Conservation (phyloP, 2,113 vertebrate genomes). For the Dissostichus mawsoni region DNA sequence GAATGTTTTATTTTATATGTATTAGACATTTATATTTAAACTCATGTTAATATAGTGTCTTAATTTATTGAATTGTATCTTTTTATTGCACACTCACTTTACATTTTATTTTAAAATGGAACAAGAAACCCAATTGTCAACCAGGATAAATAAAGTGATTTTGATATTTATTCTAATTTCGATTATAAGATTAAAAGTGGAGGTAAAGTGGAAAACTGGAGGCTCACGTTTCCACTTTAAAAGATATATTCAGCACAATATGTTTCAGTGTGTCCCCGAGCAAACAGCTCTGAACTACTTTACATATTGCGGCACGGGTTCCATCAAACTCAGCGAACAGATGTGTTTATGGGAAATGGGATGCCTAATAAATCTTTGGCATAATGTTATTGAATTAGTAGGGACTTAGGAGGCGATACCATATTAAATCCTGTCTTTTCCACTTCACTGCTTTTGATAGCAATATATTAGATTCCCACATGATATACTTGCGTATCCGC, state of each 20-base stretch:
- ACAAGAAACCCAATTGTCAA: no score
- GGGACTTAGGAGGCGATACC: slow-evolving; percentile 70
- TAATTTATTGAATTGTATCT: no score
- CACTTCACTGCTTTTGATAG: slow-evolving; percentile 75
- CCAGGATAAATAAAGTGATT: no score
- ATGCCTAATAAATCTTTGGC: slow-evolving; percentile 74
- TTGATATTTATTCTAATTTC: no score
- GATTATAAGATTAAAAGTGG: not conserved
- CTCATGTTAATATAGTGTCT: no score
- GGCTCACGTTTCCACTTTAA: not conserved
- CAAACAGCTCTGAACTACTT: slow-evolving; percentile 43
- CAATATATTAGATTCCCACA: slow-evolving; percentile 72
- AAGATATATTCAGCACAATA: not conserved
- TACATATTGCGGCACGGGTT: slow-evolving; percentile 26
- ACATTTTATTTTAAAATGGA: no score
- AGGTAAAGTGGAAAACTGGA: not conserved
- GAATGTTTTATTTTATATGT: no score
- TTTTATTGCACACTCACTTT: no score
- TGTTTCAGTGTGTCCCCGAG: not conserved
- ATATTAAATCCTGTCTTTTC: slow-evolving; percentile 79
- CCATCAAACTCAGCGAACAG: slow-evolving; percentile 50
- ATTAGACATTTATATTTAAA: no score
- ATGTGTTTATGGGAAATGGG: slow-evolving; percentile 72
- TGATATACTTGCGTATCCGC: slow-evolving; percentile 77
- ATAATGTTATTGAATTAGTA: slow-evolving; percentile 83